Base-by-base conservation (phyloP, 2,888 invertebrate species). In the Drosophila testacea region DNA sequence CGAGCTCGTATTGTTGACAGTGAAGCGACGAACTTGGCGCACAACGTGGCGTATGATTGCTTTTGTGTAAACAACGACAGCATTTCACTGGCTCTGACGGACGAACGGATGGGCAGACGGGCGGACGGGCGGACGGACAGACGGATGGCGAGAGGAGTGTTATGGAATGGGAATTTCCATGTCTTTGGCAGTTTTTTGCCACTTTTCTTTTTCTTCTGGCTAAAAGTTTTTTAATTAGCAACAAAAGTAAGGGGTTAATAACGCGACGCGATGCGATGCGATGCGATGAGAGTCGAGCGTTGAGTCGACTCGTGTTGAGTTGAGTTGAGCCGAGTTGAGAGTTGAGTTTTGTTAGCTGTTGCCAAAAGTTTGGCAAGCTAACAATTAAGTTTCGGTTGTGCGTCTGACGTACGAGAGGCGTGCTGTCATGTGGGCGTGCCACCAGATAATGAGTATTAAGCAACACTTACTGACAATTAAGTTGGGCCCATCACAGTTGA, bases 211-310 rank as follows among this genome's bases (percentile, higher is more conserved):
- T 68, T 67, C 46, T 48, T 41, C 63, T 48, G 54, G 63, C 38
- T 39, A 90, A 90, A 90, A 90, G 79, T 90, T 90, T 90, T 90
- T 90, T 90, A 90, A 90, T 90, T 89, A 90, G 90, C 88, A 79
- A 82, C 88, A 83, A 86, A 87, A 88, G 83, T 88, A 88, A 89
- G 88, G 86, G 86, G 88, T 89, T 82, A 82, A 84, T 87, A 85
- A 72, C 61, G 89, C 84, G 77, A 57, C 27, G 46, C 65, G 55
- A 54, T 28, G 59, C 41, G 51, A 62, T n/a, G 46, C 41, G 47
- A 59, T 10, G 46, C 48, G 39, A 34, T 9, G 13, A 16, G 42
- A 34, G 11, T 30, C 28, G 6, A n/a, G 28, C 34, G 42, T 54
- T 13, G 42, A 13, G 4, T n/a, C 38, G n/a, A 34, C 10, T 16